Base-by-base conservation (phyloP, 37 sponge, comb jelly and placozoan genomes). In the Lycopodina hypogea region DNA sequence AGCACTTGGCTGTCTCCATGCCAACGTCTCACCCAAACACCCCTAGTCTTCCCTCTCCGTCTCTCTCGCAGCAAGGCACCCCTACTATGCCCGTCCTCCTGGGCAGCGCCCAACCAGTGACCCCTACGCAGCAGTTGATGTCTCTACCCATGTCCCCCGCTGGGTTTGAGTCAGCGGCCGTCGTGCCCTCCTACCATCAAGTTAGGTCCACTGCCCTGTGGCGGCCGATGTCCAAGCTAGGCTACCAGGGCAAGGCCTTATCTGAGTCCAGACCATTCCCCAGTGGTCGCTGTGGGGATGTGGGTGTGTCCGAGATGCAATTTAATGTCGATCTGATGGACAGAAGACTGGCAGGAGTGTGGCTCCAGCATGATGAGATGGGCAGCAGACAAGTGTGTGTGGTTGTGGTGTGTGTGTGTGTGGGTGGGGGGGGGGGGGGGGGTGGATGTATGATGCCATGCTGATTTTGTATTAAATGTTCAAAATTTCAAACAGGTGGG, bases 221-320 rank as follows among this genome's bases (percentile, higher is more conserved):
- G 22, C 41, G 45, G 21, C 82, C 82, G 24, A 65, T 82, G 75
- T 82, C 82, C 4, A 62, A 75, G 38, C 75, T 82, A 32, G 75
- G 63, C 38, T 65, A 66, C 38, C 53, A 53, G 6, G 53, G 34
- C 21, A 35, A 37, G 34, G 26, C 34, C 1, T 42, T 42, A 26
- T 23, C n/a, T 22, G 51, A 74, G 7, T 2, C 9, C n/a, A 0
- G 37, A 22, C 48, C 42, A 52, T 78, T 68, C 18, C 82, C 82
- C 0, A 74, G 73, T 39, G 34, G 33, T 24, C 11, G n/a, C 17
- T 35, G 64, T 29, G 12, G 39, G 45, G 23, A 42, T 2, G 28
- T 41, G 30, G 4, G 50, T 15, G 64, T 82, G 38, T 37, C 45
- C n/a, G n/a, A n/a, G n/a, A 50, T 55, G 3, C 33, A 51, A 34